phyloP scores from a whole-genome alignment of 1,140 invertebrate species.

The Heliconius eleuchia region DNA sequence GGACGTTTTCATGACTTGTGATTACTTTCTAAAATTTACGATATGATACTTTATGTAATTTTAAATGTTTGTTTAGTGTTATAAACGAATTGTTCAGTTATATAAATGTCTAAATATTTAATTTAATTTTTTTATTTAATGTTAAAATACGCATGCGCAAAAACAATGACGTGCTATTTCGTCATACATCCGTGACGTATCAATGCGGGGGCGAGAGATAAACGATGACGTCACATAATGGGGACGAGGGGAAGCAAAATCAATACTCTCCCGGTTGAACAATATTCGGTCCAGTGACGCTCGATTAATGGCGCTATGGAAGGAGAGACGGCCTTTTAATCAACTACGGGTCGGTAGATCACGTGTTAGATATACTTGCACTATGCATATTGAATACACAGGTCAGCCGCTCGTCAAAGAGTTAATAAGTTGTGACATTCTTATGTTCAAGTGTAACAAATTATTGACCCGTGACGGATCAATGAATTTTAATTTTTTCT shows the following conservation, averaged over 20 bases:
- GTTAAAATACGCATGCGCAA: slow-evolving; percentile 58
- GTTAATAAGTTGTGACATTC: slow-evolving; percentile 65
- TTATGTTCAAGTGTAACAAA: slow-evolving; percentile 47
- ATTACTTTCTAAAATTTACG: background rate
- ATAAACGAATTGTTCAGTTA: background rate
- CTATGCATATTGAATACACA: slow-evolving; percentile 49
- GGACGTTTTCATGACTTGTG: background rate
- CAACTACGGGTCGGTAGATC: slow-evolving; percentile 69
- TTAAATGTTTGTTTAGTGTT: background rate
- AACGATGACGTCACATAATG: slow-evolving; percentile 58
- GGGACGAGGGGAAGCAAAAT: slow-evolving; percentile 46
- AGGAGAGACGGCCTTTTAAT: slow-evolving; percentile 64
- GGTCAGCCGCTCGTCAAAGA: slow-evolving; percentile 60
- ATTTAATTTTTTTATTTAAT: background rate
- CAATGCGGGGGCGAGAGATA: slow-evolving; percentile 38
- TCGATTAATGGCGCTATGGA: slow-evolving; percentile 58
- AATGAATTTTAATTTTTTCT: slow-evolving; percentile 32
- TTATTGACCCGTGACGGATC: slow-evolving; percentile 38
- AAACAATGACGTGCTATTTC: slow-evolving; percentile 53
- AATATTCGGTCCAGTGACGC: slow-evolving; percentile 65
- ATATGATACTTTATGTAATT: too few species aligned
- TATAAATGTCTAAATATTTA: background rate
- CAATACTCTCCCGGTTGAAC: slow-evolving; percentile 56
- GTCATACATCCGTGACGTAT: slow-evolving; percentile 65
- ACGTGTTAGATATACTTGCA: slow-evolving; percentile 53